These are phyloP conservation scores for Troides helena DNA, from an alignment of 2,888 invertebrate genomes.

Conservation along the genomic window DNA sequence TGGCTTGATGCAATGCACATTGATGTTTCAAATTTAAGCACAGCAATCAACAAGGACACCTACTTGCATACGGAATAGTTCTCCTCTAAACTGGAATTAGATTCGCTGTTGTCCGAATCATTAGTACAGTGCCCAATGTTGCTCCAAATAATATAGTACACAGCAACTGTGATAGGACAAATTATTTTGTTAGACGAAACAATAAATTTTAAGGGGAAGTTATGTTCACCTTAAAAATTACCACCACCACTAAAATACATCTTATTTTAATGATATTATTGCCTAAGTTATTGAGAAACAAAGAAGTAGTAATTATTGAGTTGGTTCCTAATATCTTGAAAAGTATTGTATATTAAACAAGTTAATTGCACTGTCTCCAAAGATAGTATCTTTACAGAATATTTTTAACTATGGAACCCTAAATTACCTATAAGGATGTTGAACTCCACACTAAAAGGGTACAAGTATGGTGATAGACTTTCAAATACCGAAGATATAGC, in stretches of 20 bases:
- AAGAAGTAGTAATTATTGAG: too few relatives aligned
- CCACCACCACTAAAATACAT: too few relatives aligned
- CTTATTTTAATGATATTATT: too few relatives aligned
- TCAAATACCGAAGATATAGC: constrained; percentile 74
- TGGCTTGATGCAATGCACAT: neutral
- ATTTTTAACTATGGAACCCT: neutral
- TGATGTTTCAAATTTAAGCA: neutral
- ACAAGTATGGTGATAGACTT: constrained; percentile 87
- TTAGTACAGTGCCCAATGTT: constrained; percentile 83
- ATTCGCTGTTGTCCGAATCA: constrained; percentile 55
- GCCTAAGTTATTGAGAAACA: too few relatives aligned
- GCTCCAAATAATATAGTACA: constrained; percentile 87
- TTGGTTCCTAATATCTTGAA: neutral
- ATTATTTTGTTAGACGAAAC: neutral
- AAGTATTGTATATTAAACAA: neutral
- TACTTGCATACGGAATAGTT: constrained; percentile 64
- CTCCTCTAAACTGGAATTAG: constrained; percentile 55
- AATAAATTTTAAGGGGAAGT: neutral
- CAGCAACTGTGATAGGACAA: constrained; percentile 78
- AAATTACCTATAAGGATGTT: constrained; percentile 85
- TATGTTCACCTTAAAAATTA: neutral
- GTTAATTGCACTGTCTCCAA: neutral
- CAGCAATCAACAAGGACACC: neutral
- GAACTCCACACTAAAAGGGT: constrained; percentile 90
- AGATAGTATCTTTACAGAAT: neutral